phyloP scores from a whole-genome alignment of 2,113 vertebrate species.

The Tenrec ecaudatus region DNA sequence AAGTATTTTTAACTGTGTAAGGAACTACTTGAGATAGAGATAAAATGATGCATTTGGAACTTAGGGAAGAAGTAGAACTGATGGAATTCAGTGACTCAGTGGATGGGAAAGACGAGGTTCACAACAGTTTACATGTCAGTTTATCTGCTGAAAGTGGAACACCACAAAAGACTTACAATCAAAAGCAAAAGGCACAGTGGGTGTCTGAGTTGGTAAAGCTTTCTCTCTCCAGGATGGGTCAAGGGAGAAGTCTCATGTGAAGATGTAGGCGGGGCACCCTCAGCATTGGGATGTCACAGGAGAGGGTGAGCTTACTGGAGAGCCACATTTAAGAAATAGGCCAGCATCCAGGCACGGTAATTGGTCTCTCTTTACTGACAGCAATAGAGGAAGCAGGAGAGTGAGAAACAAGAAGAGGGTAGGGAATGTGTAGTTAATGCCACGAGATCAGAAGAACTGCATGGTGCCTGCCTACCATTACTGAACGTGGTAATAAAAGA shows the following conservation, averaged over 20 bases:
- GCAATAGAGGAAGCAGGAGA: neutral
- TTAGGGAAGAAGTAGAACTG: neutral
- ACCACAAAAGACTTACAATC: neutral
- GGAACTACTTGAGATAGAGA: neutral
- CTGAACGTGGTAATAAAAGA: neutral
- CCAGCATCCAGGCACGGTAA: neutral
- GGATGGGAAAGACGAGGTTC: neutral
- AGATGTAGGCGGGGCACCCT: too few relatives aligned
- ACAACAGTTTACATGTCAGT: neutral
- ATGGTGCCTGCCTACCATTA: neutral
- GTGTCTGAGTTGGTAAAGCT: neutral
- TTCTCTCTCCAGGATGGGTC: too few relatives aligned
- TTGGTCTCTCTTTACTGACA: neutral
- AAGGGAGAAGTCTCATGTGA: too few relatives aligned
- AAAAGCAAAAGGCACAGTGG: neutral
- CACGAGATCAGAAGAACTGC: neutral
- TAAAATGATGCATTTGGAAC: neutral
- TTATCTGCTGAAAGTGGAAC: neutral
- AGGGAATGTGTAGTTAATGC: neutral
- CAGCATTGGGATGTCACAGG: too few relatives aligned
- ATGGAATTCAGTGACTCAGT: neutral
- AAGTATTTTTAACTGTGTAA: neutral
- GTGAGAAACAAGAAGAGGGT: neutral
- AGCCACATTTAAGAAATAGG: too few relatives aligned
- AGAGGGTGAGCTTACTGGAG: too few relatives aligned